A percentile compares a stretch with the other conserved stretches of the same genome.
These are phyloP conservation scores for Nycticryphes semicollaris DNA, from an alignment of 2,113 vertebrate genomes.

Conservation along the genomic window DNA sequence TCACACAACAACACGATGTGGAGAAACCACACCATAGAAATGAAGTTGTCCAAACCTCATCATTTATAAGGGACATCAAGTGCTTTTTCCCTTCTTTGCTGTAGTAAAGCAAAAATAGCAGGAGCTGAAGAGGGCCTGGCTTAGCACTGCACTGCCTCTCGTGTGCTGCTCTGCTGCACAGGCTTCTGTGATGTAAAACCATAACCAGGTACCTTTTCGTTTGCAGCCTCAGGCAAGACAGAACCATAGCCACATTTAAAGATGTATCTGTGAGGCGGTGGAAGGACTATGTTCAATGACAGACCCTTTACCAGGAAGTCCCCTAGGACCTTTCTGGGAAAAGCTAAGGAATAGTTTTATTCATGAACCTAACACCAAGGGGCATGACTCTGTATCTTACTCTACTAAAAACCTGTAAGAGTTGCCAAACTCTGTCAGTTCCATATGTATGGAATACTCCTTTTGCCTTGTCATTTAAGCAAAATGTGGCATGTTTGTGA, in stretches of 20 bases:
- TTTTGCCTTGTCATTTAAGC: background rate
- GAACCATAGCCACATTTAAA: background rate
- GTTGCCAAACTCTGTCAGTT: background rate
- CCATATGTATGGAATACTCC: background rate
- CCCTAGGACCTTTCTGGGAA: background rate
- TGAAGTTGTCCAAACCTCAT: background rate
- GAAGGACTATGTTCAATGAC: background rate
- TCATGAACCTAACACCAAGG: background rate
- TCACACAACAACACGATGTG: background rate
- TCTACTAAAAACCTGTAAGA: background rate
- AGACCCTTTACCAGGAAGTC: background rate
- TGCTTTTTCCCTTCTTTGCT: background rate
- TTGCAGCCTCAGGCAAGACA: background rate
- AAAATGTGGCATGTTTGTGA: background rate
- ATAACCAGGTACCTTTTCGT: background rate
- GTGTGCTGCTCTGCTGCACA: background rate
- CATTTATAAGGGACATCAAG: background rate
- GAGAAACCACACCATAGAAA: background rate
- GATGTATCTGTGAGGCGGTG: background rate
- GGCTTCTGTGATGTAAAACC: background rate
- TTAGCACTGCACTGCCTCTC: background rate
- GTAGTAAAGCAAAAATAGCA: background rate
- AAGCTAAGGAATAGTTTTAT: background rate
- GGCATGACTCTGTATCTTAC: background rate
- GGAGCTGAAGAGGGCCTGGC: background rate